Percentiles rank a stretch among this genome's conserved stretches.
Conservation (phyloP, 2,797 vertebrate genomes). For the Nyctalus aviator region DNA sequence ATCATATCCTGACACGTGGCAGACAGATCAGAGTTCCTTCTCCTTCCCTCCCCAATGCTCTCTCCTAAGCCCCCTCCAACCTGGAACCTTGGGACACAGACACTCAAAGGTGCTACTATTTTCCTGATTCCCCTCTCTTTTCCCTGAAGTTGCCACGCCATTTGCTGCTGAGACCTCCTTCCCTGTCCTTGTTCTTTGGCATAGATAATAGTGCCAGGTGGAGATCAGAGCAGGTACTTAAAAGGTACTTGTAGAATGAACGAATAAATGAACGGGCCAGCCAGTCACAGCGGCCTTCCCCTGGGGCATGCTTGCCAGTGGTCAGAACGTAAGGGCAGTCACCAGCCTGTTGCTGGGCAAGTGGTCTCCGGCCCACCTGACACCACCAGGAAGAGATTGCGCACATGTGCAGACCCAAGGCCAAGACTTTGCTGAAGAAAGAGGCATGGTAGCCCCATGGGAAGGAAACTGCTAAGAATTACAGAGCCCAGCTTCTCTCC, state of each 20-base stretch:
- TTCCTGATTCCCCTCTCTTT: neutral
- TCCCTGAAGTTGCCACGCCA: neutral
- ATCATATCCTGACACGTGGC: fast-evolving
- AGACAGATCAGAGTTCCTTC: neutral
- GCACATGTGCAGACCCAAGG: neutral
- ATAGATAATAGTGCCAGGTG: neutral
- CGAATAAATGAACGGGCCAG: neutral
- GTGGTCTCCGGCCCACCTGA: neutral
- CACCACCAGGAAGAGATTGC: neutral
- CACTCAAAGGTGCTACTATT: neutral
- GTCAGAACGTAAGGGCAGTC: neutral
- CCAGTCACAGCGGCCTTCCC: neutral
- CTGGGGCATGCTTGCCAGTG: fast-evolving
- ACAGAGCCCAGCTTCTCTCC: neutral
- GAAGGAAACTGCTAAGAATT: neutral
- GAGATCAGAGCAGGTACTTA: neutral
- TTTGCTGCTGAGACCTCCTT: neutral
- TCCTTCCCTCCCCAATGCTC: fast-evolving
- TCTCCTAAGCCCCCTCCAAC: neutral
- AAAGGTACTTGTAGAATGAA: neutral
- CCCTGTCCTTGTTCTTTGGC: no score
- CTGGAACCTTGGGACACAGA: neutral
- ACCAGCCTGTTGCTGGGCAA: neutral
- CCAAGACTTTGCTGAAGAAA: neutral
- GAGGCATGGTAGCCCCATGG: fast-evolving